These are phyloP conservation scores for Peromyscus melanophrys DNA, from an alignment of 2,797 vertebrate species.

Conservation along the genomic window DNA sequence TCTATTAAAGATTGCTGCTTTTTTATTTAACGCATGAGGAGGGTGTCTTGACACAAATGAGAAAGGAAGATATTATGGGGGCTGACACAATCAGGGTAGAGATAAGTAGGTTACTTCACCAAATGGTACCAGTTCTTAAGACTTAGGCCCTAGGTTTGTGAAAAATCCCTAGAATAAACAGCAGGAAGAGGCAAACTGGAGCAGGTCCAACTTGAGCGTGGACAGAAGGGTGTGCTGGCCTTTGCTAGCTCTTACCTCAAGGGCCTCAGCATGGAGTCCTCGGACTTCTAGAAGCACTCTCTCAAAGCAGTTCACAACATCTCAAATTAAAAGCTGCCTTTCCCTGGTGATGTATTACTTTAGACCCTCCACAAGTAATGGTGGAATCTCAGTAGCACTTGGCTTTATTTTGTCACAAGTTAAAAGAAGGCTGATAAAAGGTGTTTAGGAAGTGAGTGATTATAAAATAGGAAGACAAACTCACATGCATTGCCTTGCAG, in stretches of 20 bases:
- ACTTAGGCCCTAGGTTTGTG: background rate
- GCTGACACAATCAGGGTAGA: background rate
- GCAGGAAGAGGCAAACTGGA: slow-evolving; percentile 1
- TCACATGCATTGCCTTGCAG: slow-evolving; percentile 29
- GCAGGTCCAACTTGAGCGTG: background rate
- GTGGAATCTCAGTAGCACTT: slow-evolving; percentile 51
- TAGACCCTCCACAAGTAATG: slow-evolving; percentile 42
- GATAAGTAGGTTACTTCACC: background rate
- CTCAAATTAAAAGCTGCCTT: slow-evolving; percentile 60
- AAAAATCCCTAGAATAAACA: slow-evolving; percentile 19
- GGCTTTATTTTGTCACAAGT: slow-evolving; percentile 63
- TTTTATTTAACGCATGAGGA: slow-evolving; percentile 18
- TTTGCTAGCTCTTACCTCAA: slow-evolving; percentile 14
- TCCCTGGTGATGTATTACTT: slow-evolving; percentile 65
- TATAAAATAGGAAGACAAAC: slow-evolving; percentile 53
- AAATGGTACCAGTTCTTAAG: background rate
- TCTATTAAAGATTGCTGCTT: background rate
- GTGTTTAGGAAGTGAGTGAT: background rate
- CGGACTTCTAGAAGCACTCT: slow-evolving; percentile 18
- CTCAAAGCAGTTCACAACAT: slow-evolving; percentile 51
- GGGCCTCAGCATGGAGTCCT: slow-evolving; percentile 29
- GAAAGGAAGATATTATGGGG: background rate
- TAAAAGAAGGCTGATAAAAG: slow-evolving; percentile 55
- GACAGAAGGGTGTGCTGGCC: background rate
- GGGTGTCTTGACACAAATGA: background rate